Base-by-base conservation (phyloP, 2,888 invertebrate genomes). In the Conomelus anceps region DNA sequence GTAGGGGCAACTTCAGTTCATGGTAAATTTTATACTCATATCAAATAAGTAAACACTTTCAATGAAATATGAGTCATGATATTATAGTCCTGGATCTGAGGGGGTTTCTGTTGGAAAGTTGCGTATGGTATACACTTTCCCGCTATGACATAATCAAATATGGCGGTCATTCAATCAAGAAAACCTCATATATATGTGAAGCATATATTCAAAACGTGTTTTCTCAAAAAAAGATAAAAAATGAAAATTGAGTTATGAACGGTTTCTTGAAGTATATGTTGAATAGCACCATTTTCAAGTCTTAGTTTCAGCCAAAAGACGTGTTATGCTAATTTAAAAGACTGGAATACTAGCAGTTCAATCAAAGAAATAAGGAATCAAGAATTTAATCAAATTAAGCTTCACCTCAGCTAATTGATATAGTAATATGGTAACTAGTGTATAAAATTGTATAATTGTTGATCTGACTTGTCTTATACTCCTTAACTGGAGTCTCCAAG, bases 1-100 rank as follows among this genome's bases (percentile, higher is more conserved):
- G 98, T 98, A 0, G 98, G 98, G 0, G 98, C 98, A 0, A 96
- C 97, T 20, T 95, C 98, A 0, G 98, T 98, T 0, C 98, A 98
- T 92, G 98, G 98, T 91, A 94, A 95, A n/a, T n/a, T n/a, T n/a
- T 95, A 23, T 17, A 13, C 17, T 22, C 7, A 22, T 11, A 13
- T 86, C 6, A 86, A 22, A 86, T 7, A 86, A 7, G 4, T 86
- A 9, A 86, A 22, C 22, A 85, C 13, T 22, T 13, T n/a, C 13
- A 22, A 13, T 22, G 22, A n/a, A 85, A n/a, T 13, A 85, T 13
- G 20, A 22, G 20, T n/a, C 22, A 13, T 11, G 86, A 13, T 17
- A 17, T 41, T 41, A 41, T 41, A n/a, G n/a, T n/a, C n/a, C n/a
- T n/a, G n/a, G n/a, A n/a, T n/a, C n/a, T n/a, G n/a, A n/a, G n/a